Evolutionary conservation across 2,797 vertebrate species (phyloP).

Genomic region (Huso huso): DNA sequence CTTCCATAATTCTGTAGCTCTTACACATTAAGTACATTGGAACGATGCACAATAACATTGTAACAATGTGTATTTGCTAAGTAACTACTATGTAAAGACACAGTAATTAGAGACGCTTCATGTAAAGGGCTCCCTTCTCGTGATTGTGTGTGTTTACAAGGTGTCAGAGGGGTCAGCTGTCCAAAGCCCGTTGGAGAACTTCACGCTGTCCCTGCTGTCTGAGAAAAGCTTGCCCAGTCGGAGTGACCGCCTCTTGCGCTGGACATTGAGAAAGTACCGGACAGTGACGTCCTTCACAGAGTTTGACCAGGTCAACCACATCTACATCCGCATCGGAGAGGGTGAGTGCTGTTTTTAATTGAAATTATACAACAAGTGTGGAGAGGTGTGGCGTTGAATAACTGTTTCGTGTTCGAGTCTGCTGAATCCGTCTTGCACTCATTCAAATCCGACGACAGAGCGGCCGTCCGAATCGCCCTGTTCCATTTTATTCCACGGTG

Average conservation of each 20-base stretch:
- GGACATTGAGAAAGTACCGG: conserved; percentile 48
- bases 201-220: conserved; percentile 32
- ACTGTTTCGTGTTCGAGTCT: neutral
- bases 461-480: neutral
- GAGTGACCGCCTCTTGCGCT: conserved; percentile 45
- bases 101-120: neutral
- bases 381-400: neutral
- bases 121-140: neutral
- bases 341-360: conserved; percentile 39
- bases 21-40: too few species aligned
- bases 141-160: conserved; percentile 25
- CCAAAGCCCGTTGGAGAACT: conserved; percentile 28
- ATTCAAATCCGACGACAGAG: too few species aligned
- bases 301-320: conserved; percentile 38
- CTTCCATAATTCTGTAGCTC: neutral
- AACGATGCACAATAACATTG: neutral
- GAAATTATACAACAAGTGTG: neutral
- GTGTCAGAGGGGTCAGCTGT: conserved; percentile 45
- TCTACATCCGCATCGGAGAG: conserved; percentile 54
- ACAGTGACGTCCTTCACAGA: conserved; percentile 61
- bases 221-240: conserved; percentile 41
- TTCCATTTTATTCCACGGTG: neutral
- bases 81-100: neutral
- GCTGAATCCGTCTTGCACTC: neutral
- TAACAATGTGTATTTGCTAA: neutral